A percentile compares a stretch with the other conserved stretches of the same genome.
These are phyloP conservation scores for Bathynomus jamesi DNA, from an alignment of 1,140 invertebrate species.

Conservation along the genomic window DNA sequence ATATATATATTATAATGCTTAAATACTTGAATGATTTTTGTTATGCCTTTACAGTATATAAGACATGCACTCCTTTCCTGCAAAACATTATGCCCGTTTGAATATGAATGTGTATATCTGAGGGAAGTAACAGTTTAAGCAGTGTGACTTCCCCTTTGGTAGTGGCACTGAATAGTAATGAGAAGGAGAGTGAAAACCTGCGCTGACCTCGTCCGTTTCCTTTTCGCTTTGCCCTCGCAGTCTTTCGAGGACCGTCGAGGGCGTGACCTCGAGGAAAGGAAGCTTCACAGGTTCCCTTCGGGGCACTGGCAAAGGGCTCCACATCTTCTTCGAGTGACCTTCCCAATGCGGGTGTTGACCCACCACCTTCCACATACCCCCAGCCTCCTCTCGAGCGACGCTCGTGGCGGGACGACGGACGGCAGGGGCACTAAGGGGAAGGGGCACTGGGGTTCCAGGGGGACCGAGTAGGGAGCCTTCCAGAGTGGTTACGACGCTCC, in stretches of 20 bases:
- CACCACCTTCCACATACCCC: slow-evolving; percentile 27
- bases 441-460: neutral
- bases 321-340: slow-evolving; percentile 26
- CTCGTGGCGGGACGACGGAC: slow-evolving; percentile 2
- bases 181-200: no score
- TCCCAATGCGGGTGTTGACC: slow-evolving; percentile 26
- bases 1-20: no score
- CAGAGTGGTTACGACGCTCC: neutral
- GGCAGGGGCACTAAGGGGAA: slow-evolving; percentile 8
- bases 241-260: slow-evolving; percentile 23
- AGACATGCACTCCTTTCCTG: no score
- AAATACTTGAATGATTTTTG: no score
- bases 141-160: no score
- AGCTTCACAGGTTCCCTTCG: slow-evolving; percentile 22
- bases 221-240: slow-evolving; percentile 6
- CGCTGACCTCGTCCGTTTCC: neutral
- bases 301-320: slow-evolving; percentile 21
- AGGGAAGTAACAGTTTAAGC: no score
- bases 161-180: no score
- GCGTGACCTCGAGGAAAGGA: slow-evolving; percentile 30
- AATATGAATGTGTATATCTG: no score
- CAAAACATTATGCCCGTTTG: no score
- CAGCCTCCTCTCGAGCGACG: neutral
- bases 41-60: no score
- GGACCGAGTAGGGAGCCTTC: neutral